Percentiles rank a stretch among this genome's conserved stretches.
phyloP scores from a whole-genome alignment of 2,797 vertebrate genomes.

The Toxotes lorentzi region DNA sequence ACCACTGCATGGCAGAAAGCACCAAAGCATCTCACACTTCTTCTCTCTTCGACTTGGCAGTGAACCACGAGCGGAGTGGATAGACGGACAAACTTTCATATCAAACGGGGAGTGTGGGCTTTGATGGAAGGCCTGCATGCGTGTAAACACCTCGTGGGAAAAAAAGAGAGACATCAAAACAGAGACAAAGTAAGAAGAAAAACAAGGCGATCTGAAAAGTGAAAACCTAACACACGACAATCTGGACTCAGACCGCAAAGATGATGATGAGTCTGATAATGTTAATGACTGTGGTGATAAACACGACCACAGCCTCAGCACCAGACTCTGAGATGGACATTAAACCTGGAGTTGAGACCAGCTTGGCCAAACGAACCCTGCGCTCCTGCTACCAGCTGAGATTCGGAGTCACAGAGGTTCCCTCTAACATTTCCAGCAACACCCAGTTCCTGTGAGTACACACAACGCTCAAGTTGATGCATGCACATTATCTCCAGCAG shows the following conservation, averaged over 20 bases:
- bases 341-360: slow-evolving; percentile 10
- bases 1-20: slow-evolving; percentile 43
- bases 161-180: neutral
- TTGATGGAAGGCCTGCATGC: slow-evolving; percentile 12
- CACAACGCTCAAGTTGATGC: neutral
- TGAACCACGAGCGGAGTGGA: slow-evolving; percentile 13
- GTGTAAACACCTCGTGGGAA: slow-evolving; percentile 10
- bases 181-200: slow-evolving; percentile 1
- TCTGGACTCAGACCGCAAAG: slow-evolving; percentile 9
- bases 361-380: neutral
- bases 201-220: slow-evolving; percentile 8
- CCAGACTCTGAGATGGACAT: slow-evolving; percentile 19
- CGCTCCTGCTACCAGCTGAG: slow-evolving; percentile 14
- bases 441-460: slow-evolving; percentile 72
- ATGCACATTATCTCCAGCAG: neutral
- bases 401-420: slow-evolving; percentile 44
- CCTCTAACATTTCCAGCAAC: slow-evolving; percentile 57
- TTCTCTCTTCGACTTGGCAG: slow-evolving; percentile 3
- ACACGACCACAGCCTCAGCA: slow-evolving; percentile 16
- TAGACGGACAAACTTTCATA: slow-evolving; percentile 7
- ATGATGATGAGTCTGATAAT: slow-evolving; percentile 20
- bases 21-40: slow-evolving; percentile 43
- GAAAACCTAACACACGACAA: neutral
- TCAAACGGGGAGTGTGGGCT: slow-evolving; percentile 20
- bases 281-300: slow-evolving; percentile 21